Evolutionary conservation across 1,140 invertebrate genomes (phyloP).

Genomic region (Apis dorsata): DNA sequence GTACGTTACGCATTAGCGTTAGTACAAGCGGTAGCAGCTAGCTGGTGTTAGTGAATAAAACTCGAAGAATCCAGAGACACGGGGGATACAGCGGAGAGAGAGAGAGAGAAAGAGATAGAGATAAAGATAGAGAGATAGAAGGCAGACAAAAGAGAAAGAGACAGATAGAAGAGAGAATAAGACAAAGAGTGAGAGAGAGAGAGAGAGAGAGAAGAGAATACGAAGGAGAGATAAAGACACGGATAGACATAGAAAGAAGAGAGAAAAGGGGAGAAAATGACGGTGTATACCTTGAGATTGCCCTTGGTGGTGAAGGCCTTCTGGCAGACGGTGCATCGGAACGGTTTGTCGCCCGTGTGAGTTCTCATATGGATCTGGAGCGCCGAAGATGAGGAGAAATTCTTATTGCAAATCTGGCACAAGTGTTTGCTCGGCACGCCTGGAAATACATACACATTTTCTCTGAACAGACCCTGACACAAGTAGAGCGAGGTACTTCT

Average conservation of each 20-base stretch:
- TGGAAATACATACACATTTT: constrained; percentile 81
- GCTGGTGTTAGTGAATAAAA: constrained; percentile 70
- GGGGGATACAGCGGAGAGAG: too few species aligned
- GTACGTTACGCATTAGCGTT: constrained; percentile 70
- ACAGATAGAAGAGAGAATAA: neutral
- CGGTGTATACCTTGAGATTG: constrained; percentile 93
- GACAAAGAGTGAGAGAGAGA: constrained; percentile 1
- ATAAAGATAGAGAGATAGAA: constrained; percentile 3
- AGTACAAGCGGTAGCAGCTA: constrained; percentile 74
- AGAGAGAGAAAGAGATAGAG: neutral
- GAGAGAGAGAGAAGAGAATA: constrained; percentile 6
- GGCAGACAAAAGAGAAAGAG: neutral
- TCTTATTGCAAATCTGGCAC: constrained; percentile 98
- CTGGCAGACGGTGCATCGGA: constrained; percentile 96
- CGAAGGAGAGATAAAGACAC: neutral
- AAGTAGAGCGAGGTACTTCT: constrained; percentile 13
- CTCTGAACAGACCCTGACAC: constrained; percentile 70
- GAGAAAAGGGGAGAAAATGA: constrained; percentile 14
- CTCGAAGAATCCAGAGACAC: constrained; percentile 47
- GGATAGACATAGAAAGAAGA: constrained; percentile 15
- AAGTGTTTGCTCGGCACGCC: constrained; percentile 90
- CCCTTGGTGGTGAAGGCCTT: constrained; percentile 99
- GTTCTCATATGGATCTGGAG: constrained; percentile 99
- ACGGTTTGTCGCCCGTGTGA: constrained; percentile 98
- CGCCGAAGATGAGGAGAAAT: constrained; percentile 97